Evolutionary conservation across 1,140 invertebrate species (phyloP), one percentile per base, ranked within the genome.

Genomic region (Lepidurus packardi): DNA sequence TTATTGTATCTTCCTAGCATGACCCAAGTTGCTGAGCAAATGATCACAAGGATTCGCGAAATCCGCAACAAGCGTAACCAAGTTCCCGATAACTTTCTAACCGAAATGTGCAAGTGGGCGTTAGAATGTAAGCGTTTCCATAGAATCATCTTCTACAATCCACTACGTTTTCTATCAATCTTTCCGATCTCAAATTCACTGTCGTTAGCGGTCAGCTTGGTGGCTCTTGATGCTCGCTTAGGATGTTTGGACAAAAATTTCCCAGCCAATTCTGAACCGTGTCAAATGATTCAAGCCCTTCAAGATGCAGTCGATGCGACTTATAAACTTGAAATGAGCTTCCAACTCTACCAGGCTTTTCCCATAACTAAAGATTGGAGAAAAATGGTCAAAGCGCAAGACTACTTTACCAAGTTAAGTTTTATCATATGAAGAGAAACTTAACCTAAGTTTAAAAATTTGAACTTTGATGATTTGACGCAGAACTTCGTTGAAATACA

Each of bases 81-180:
- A 82, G 85, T 93, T 80, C 92, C 92, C 16, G 87, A 87, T 24
- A 88, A 93, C 83, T 94, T 93, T 86, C 86, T 94, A 73, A 91
- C 90, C 78, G 92, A 94, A 86, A 88, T 94, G 65, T 93, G 94
- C 83, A 93, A 93, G 88, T 93, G 93, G 92, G 91, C 93, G 1
- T 86, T 96, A 45, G 94, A 96, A 89, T 94, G 93, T 94, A 87
- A 91, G 91, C 89, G 81, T 42, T 77, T 78, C 73, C 45, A 74
- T 11, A 13, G 4, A n/a, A 77, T n/a, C n/a, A n/a, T n/a, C n/a
- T n/a, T n/a, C n/a, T n/a, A n/a, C n/a, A n/a, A n/a, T n/a, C n/a
- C n/a, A n/a, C n/a, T n/a, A n/a, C n/a, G n/a, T n/a, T n/a, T n/a
- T n/a, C n/a, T n/a, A 11, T 16, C 34, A 42, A 65, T 65, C 11